Percentiles rank a stretch among this genome's conserved stretches.
Conservation (phyloP, 2,113 vertebrate genomes). For the Bos taurus region DNA sequence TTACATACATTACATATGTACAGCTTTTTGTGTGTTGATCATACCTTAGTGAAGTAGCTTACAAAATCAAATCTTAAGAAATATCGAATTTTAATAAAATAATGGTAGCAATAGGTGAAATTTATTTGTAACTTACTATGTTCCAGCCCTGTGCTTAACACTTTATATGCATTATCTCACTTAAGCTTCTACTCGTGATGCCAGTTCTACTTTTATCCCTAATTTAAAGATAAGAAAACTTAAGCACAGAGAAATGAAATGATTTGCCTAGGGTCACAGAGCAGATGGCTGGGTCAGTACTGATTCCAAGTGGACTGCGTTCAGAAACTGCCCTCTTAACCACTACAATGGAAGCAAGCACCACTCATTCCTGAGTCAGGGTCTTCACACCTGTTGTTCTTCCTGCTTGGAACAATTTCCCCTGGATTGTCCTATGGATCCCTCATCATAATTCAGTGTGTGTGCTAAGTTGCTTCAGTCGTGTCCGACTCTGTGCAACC, state of each 20-base stretch:
- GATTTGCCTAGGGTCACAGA: neutral
- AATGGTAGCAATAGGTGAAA: neutral
- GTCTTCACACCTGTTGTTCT: neutral
- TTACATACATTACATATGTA: neutral
- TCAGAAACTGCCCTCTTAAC: neutral
- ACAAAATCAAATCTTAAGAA: neutral
- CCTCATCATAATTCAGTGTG: neutral
- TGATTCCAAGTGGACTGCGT: neutral
- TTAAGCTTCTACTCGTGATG: neutral
- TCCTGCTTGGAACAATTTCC: neutral
- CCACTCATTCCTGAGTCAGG: neutral
- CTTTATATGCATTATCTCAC: neutral
- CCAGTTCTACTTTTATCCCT: neutral
- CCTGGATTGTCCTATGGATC: neutral
- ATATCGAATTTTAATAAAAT: neutral
- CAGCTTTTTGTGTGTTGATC: no score
- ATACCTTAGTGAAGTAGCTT: neutral
- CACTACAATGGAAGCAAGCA: neutral
- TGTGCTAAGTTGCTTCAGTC: neutral
- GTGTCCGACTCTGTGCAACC: no score
- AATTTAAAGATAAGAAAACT: neutral
- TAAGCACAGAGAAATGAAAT: neutral
- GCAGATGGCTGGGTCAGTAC: neutral
- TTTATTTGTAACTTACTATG: neutral
- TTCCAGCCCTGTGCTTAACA: neutral